phyloP scores from a whole-genome alignment of 1,140 invertebrate genomes.

The Dicyema japonicum region DNA sequence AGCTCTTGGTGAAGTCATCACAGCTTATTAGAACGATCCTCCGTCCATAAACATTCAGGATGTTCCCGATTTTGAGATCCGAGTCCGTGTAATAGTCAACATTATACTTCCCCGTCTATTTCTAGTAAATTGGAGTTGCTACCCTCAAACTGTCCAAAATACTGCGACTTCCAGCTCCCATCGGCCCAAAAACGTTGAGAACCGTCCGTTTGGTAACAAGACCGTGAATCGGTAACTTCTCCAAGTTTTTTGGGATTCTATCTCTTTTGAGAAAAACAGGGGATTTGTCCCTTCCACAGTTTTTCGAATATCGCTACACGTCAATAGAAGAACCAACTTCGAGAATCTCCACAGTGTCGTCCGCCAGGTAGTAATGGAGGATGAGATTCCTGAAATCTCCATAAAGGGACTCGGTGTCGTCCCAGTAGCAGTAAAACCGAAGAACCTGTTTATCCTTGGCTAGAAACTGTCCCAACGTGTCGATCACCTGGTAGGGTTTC shows the following conservation, averaged over 20 bases:
- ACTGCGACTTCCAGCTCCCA: conserved; percentile 27
- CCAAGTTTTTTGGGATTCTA: conserved; percentile 14
- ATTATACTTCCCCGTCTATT: conserved; percentile 14
- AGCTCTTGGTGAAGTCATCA: conserved; percentile 22
- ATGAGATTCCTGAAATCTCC: conserved; percentile 17
- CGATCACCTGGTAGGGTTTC: conserved; percentile 16
- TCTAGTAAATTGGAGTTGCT: conserved; percentile 1
- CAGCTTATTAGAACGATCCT: conserved; percentile 15
- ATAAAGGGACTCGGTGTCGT: conserved; percentile 18
- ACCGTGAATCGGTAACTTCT: conserved; percentile 26
- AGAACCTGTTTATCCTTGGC: conserved; percentile 19
- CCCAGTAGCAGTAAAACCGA: conserved; percentile 19
- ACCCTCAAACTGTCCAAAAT: conserved; percentile 21
- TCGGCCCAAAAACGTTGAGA: conserved; percentile 33
- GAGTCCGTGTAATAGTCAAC: conserved; percentile 31
- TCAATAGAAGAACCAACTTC: conserved; percentile 7
- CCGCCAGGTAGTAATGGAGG: conserved; percentile 18
- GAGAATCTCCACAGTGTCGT: conserved; percentile 20
- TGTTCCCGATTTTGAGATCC: conserved; percentile 30
- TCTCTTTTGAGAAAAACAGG: conserved; percentile 14
- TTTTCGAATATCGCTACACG: conserved; percentile 7
- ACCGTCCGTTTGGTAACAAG: conserved; percentile 27
- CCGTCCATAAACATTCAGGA: conserved; percentile 15
- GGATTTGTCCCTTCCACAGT: conserved; percentile 15
- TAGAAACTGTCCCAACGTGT: conserved; percentile 19